A percentile compares a stretch with the other conserved stretches of the same genome.
phyloP scores from a whole-genome alignment of 2,888 invertebrate species.

The Lepidocyrtoides sp. region DNA sequence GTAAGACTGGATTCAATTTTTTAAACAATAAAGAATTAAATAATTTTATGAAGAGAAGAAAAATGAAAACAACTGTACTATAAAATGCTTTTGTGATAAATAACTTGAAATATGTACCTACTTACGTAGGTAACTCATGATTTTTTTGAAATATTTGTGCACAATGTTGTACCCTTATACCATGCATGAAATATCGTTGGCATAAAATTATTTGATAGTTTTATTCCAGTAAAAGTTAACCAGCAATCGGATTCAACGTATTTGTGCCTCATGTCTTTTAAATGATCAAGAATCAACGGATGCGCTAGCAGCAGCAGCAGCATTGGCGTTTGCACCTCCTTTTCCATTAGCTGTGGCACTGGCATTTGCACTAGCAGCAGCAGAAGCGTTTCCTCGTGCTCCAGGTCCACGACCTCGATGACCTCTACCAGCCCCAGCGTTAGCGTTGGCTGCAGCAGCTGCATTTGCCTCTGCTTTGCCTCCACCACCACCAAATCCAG shows the following conservation, averaged over 20 bases:
- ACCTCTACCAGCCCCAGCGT: constrained; percentile 8
- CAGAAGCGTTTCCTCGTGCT: neutral
- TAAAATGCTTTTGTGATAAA: too few species aligned
- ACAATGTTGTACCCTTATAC: too few species aligned
- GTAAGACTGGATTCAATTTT: constrained; percentile 61
- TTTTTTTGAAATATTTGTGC: constrained; percentile 2
- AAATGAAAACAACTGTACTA: neutral
- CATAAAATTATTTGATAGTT: neutral
- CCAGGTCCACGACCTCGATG: constrained; percentile 16
- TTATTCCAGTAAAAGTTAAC: neutral
- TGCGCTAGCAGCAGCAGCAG: constrained; percentile 13
- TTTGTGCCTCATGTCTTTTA: too few species aligned
- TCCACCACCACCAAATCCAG: constrained; percentile 5
- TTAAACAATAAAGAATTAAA: constrained; percentile 16
- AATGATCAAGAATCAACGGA: neutral
- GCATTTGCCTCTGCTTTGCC: constrained; percentile 7
- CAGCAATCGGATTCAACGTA: too few species aligned
- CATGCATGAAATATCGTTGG: neutral
- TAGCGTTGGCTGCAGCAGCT: constrained; percentile 15
- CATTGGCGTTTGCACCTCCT: neutral
- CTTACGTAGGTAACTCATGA: too few species aligned
- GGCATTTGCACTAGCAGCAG: constrained; percentile 1
- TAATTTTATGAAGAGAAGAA: neutral
- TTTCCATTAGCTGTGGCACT: neutral
- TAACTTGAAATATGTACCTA: too few species aligned